A percentile compares a stretch with the other conserved stretches of the same genome.
Conservation (phyloP, 2,888 invertebrate genomes). For the Rhagonycha lutea region DNA sequence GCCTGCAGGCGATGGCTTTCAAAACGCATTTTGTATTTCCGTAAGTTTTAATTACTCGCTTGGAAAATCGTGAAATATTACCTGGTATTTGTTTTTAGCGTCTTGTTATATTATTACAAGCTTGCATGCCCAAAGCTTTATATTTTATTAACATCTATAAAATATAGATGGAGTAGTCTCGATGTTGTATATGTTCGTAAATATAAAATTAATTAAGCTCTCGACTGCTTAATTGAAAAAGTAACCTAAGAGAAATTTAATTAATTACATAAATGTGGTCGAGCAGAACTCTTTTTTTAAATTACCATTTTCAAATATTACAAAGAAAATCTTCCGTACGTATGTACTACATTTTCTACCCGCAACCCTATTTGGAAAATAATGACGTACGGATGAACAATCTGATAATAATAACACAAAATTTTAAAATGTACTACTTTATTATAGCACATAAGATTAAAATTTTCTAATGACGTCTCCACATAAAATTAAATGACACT, state of each 20-base stretch:
- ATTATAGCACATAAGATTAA: too few species aligned
- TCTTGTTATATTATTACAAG: slow-evolving; percentile 31
- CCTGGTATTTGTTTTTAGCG: slow-evolving; percentile 30
- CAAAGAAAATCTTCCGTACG: too few species aligned
- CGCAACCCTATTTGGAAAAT: too few species aligned
- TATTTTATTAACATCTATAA: slow-evolving; percentile 29
- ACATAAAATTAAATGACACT: too few species aligned
- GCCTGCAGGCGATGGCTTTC: slow-evolving; percentile 29
- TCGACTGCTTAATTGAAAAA: slow-evolving; percentile 1
- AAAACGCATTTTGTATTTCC: slow-evolving; percentile 32
- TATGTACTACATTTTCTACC: too few species aligned
- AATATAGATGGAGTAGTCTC: slow-evolving; percentile 22
- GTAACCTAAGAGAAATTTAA: slow-evolving; percentile 3
- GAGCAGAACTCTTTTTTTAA: background rate
- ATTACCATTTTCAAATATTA: background rate
- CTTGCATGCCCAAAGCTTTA: slow-evolving; percentile 27
- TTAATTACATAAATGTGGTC: slow-evolving; percentile 1
- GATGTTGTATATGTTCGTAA: slow-evolving; percentile 19
- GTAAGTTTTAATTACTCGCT: slow-evolving; percentile 32
- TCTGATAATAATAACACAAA: too few species aligned
- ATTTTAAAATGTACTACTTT: too few species aligned
- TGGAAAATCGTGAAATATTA: slow-evolving; percentile 31
- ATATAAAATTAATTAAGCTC: slow-evolving; percentile 26
- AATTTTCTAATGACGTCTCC: too few species aligned
- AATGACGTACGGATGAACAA: too few species aligned